Conservation (phyloP, 2,113 vertebrate species). For the Pangasianodon hypophthalmus region DNA sequence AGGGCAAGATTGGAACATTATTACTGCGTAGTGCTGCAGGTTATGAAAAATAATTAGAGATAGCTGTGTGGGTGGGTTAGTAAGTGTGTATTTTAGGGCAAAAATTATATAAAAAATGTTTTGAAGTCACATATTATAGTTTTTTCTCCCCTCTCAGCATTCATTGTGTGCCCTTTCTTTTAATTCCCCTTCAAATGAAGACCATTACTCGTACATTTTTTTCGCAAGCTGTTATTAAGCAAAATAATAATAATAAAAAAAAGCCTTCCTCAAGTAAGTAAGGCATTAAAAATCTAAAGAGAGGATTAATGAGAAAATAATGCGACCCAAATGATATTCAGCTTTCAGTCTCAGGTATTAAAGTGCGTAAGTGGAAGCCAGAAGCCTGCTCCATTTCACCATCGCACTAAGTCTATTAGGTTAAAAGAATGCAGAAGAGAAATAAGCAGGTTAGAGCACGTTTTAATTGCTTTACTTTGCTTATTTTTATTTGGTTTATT, state of each 20-base stretch:
- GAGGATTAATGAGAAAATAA: slow-evolving; percentile 76
- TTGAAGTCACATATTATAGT: slow-evolving; percentile 73
- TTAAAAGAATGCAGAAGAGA: slow-evolving; percentile 71
- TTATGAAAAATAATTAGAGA: slow-evolving; percentile 84
- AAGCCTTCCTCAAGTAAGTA: slow-evolving; percentile 56
- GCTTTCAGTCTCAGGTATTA: slow-evolving; percentile 59
- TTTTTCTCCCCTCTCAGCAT: slow-evolving; percentile 61
- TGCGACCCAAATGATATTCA: slow-evolving; percentile 60
- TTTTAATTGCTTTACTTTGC: slow-evolving; percentile 69
- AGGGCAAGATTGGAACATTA: slow-evolving; percentile 71
- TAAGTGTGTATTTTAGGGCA: slow-evolving; percentile 14
- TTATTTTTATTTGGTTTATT: slow-evolving; percentile 63
- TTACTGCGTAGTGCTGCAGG: slow-evolving; percentile 77
- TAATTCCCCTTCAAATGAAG: slow-evolving; percentile 78
- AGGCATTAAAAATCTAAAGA: slow-evolving; percentile 71
- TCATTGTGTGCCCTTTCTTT: slow-evolving; percentile 70
- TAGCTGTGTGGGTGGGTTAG: slow-evolving; percentile 50
- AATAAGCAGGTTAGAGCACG: slow-evolving; percentile 67
- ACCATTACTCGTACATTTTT: slow-evolving; percentile 71
- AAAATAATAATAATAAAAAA: slow-evolving; percentile 43
- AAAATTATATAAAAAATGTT: slow-evolving; percentile 59
- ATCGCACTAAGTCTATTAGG: slow-evolving; percentile 70
- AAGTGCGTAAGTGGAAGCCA: slow-evolving; percentile 62
- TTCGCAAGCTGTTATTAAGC: slow-evolving; percentile 64
- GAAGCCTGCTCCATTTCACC: slow-evolving; percentile 68